phyloP scores from a whole-genome alignment of 2,113 vertebrate genomes.

The Crypturellus undulatus region DNA sequence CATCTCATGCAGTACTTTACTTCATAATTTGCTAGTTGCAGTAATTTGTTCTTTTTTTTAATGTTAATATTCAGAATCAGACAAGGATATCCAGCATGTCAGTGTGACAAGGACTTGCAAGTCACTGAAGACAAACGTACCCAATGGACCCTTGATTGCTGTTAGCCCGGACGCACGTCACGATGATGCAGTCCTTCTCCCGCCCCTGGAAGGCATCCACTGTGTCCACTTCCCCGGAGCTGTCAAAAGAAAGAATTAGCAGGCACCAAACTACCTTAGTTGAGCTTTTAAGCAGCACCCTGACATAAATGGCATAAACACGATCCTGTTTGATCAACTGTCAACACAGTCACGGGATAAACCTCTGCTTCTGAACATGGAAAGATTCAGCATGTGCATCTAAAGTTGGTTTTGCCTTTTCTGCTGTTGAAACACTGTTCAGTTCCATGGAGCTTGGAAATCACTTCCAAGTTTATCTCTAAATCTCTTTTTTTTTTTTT shows the following conservation, averaged over 20 bases:
- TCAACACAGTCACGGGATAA: neutral
- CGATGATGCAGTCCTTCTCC: slow-evolving; percentile 89
- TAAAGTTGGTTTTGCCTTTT: neutral
- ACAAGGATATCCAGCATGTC: accelerated
- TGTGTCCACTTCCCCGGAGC: slow-evolving; percentile 84
- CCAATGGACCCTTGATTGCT: slow-evolving; percentile 81
- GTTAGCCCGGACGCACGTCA: slow-evolving; percentile 87
- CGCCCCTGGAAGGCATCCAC: slow-evolving; percentile 90
- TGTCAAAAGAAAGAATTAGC: neutral
- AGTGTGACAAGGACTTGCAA: neutral
- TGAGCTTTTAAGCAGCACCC: neutral
- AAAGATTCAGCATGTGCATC: neutral
- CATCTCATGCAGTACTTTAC: neutral
- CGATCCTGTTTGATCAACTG: neutral
- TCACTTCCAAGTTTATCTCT: neutral
- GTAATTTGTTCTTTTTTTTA: neutral
- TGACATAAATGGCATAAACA: neutral
- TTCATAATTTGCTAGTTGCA: neutral
- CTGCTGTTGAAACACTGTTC: neutral
- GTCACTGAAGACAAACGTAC: slow-evolving; percentile 61
- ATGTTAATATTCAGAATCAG: neutral
- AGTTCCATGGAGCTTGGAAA: neutral
- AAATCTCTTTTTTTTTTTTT: neutral
- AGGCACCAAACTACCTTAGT: neutral
- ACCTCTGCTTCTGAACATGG: neutral